Percentiles rank a stretch among this genome's conserved stretches.
These are phyloP conservation scores for Hyla sarda DNA, from an alignment of 2,113 vertebrate species.

Conservation along the genomic window DNA sequence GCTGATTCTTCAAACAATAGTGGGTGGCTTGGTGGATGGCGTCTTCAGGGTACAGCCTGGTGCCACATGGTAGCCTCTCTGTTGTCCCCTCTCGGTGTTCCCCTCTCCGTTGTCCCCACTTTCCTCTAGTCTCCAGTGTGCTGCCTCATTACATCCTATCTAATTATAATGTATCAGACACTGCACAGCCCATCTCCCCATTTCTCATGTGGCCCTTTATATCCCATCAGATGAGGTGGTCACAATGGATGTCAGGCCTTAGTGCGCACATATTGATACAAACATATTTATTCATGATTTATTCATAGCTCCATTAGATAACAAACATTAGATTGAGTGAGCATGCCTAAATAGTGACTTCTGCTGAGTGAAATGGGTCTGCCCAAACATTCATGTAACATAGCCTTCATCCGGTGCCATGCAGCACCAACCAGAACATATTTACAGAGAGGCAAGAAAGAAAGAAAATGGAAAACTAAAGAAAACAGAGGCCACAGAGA, in stretches of 20 bases:
- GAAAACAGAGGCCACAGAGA: neutral
- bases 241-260: neutral
- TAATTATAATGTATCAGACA: no score
- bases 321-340: neutral
- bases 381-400: neutral
- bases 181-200: no score
- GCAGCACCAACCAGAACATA: neutral
- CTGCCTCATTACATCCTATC: no score
- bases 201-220: no score
- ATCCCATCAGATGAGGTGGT: neutral
- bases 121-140: no score
- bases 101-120: no score
- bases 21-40: no score
- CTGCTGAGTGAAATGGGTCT: neutral
- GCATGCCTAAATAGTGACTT: neutral
- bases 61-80: no score
- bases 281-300: neutral
- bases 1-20: no score
- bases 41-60: no score
- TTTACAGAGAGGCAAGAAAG: neutral
- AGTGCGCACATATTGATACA: neutral
- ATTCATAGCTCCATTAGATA: neutral
- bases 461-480: neutral
- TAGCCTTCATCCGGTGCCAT: neutral
- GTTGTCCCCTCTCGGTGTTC: no score